These are phyloP conservation scores for Nesoenas mayeri DNA, from an alignment of 2,113 vertebrate species.

Conservation along the genomic window DNA sequence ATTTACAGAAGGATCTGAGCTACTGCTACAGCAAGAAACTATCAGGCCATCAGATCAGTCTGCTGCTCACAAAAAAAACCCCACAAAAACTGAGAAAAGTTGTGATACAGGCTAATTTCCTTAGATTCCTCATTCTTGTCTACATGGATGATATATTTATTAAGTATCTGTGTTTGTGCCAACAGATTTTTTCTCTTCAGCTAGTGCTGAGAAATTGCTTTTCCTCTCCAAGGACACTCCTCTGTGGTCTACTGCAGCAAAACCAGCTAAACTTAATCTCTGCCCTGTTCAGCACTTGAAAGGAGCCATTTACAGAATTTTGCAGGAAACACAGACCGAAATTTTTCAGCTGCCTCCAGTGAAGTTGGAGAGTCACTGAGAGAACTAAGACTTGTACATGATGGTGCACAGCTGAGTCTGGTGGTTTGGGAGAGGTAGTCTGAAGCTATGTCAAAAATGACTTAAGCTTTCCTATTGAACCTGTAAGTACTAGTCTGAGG, in stretches of 20 bases:
- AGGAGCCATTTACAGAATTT: background rate
- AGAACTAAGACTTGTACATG: background rate
- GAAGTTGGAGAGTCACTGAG: background rate
- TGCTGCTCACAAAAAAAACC: background rate
- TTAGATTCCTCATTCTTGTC: background rate
- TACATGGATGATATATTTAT: background rate
- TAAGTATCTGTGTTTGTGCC: background rate
- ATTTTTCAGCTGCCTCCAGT: slow-evolving; percentile 9
- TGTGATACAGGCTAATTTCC: background rate
- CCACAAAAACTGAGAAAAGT: background rate
- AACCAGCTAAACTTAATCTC: background rate
- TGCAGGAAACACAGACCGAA: background rate
- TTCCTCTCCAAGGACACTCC: background rate
- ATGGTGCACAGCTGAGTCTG: background rate
- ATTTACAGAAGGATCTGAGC: background rate
- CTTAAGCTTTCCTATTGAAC: background rate
- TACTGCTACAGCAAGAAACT: background rate
- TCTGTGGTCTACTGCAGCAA: background rate
- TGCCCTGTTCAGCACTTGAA: background rate
- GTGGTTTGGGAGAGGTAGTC: background rate
- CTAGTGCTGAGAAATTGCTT: background rate
- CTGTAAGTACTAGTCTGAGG: background rate
- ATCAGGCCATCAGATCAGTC: background rate
- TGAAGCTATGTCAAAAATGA: background rate
- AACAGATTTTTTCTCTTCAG: background rate